Percentiles rank a stretch among this genome's conserved stretches.
Evolutionary conservation across 2,888 invertebrate species (phyloP).

Genomic region (Cephus nigrinus): DNA sequence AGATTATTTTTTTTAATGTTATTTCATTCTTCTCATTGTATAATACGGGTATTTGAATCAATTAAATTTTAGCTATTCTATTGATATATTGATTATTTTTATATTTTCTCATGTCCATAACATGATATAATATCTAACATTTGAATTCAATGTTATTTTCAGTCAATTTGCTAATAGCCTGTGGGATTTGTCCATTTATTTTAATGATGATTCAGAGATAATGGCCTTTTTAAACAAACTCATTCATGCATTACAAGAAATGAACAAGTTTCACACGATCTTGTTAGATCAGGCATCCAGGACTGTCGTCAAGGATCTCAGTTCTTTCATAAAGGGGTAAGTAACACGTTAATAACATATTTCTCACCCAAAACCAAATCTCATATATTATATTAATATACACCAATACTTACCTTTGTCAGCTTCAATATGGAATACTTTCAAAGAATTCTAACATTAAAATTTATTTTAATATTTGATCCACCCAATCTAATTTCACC

Average conservation of each 20-base stretch:
- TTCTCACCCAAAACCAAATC: not conserved
- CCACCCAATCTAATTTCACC: not conserved
- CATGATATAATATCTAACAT: not conserved
- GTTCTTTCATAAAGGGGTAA: slow-evolving; percentile 89
- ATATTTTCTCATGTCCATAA: not conserved
- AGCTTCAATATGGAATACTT: not conserved
- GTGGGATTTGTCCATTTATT: slow-evolving; percentile 90
- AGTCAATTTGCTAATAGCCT: slow-evolving; percentile 87
- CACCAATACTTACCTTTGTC: not conserved
- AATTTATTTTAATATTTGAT: not conserved
- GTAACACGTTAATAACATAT: slow-evolving; percentile 43
- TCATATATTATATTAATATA: not conserved
- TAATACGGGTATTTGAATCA: not conserved
- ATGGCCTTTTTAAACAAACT: slow-evolving; percentile 83
- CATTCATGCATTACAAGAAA: slow-evolving; percentile 86
- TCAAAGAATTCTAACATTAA: not conserved
- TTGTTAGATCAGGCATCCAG: slow-evolving; percentile 92
- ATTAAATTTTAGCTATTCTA: not conserved
- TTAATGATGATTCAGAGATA: slow-evolving; percentile 85
- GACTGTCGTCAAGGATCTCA: slow-evolving; percentile 90
- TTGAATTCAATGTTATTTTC: slow-evolving; percentile 46
- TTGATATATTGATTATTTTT: not conserved
- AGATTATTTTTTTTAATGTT: not conserved
- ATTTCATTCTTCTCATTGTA: not conserved
- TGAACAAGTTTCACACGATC: slow-evolving; percentile 93